These are phyloP conservation scores for Selene dorsalis DNA, from an alignment of 2,797 vertebrate species.

Conservation along the genomic window DNA sequence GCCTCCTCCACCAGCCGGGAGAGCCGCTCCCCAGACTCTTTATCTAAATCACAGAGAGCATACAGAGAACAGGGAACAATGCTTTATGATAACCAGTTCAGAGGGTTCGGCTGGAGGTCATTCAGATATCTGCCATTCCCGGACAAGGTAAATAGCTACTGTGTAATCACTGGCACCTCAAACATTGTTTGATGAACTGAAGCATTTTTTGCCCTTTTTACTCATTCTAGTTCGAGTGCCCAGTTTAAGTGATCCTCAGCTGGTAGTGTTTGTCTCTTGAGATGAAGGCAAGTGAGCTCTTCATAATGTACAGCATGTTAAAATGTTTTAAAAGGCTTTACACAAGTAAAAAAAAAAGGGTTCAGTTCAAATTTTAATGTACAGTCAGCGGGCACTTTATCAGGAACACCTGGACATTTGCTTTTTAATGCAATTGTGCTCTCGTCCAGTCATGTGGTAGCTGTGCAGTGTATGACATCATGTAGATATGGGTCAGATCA, in stretches of 20 bases:
- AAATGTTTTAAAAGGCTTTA: not conserved
- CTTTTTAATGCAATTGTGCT: not conserved
- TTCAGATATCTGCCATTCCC: conserved; percentile 3
- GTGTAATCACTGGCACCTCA: conserved; percentile 1
- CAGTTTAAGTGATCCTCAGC: not conserved
- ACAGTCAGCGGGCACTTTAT: not conserved
- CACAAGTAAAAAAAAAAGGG: not conserved
- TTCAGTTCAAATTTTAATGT: not conserved
- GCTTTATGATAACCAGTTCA: not conserved
- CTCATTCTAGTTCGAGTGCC: not conserved
- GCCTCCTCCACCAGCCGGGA: conserved; percentile 98
- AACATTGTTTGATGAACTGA: not conserved
- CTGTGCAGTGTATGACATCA: not conserved
- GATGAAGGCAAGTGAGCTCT: not conserved
- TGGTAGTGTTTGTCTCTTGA: not conserved
- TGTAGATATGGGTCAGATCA: not conserved
- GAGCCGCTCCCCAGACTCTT: conserved; percentile 95
- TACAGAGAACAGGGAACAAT: conserved; percentile 47
- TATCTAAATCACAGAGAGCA: conserved; percentile 86
- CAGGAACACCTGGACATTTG: not conserved
- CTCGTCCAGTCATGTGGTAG: not conserved
- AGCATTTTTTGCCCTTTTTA: not conserved
- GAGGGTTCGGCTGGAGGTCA: conserved; percentile 7
- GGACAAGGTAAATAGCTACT: not conserved
- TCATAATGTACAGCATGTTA: too few relatives aligned